Base-by-base conservation (phyloP, 2,113 vertebrate species). In the Catharus bicknelli region DNA sequence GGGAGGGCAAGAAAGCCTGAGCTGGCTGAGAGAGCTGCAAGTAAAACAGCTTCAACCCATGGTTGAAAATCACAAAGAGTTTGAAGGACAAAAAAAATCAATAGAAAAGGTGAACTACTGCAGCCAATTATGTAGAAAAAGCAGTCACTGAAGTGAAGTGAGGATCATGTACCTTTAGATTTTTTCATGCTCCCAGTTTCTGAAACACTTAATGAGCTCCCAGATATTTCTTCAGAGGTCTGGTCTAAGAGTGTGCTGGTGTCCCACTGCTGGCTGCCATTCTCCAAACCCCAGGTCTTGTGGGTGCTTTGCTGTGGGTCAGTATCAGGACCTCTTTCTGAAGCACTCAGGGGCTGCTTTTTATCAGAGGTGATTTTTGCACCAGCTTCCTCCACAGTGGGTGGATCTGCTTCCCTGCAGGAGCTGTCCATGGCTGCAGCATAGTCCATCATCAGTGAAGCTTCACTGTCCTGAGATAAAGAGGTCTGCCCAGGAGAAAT, bases 381-480 rank as follows among this genome's bases (percentile, higher is more conserved):
- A 2, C 63, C n/a, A 1, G 96, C 80, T 2, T 83, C 83, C 40
- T 96, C 97, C 6, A 50, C 43, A 15, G 88, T 42, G 69, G 96
- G 95, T 62, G 69, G 79, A 36, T 96, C 55, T 69, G 86, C 97
- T 62, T 97, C 97, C 22, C 96, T 97, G 94, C 88, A 97, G 6
- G 98, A 97, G 45, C 97, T 97, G 30, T 99, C 99, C 99, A 99
- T 98, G 22, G 99, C 97, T 40, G 99, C 98, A 10, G 98, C 98
- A 11, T 99, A 99, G 95, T 98, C 98, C 34, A 97, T 98, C 99
- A 99, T 99, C 87, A 99, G 97, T 34, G 98, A 95, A 38, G 98
- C 96, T 57, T 98, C 98, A 6, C 97, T 98, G 78, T 99, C 99
- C 98, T 98, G 99, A 97, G 98, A 98, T 57, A 98, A 94, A 38